Base-by-base conservation (phyloP, 2,797 vertebrate species). In the Sphenodon punctatus region DNA sequence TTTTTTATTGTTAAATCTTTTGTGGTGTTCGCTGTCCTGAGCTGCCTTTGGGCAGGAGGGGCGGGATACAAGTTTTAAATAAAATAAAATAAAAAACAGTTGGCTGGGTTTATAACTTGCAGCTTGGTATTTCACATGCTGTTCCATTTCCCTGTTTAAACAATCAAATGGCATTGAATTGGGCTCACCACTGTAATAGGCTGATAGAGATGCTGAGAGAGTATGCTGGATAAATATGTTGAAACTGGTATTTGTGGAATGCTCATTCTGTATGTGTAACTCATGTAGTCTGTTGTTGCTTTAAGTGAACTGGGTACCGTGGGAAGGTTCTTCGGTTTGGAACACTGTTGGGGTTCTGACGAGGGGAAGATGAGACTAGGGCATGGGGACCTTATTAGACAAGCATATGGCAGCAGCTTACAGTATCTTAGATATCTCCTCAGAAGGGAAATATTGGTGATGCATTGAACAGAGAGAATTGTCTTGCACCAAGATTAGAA, bases 261-360 rank as follows among this genome's bases (percentile, higher is more conserved):
- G 48, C 49, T 13, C 10, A n/a, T 49, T n/a, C 49, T 32, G 30
- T 32, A 17, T 30, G 32, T 17, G 10, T 17, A 25, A 9, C 16
- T 19, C 51, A 53, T 53, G 51, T 16, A 53, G 14, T 27, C 16
- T 16, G 5, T 53, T 53, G 10, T 23, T 23, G 46, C 25, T 25
- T 12, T 25, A 25, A 53, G n/a, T 27, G 49, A 48, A 22, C 2
- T 9, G 4, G 30, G 25, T 5, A 15, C n/a, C 13, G 59, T 2
- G 11, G 23, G 15, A 41, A 15, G 13, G 56, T 42, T 27, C 27
- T 41, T 27, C 27, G 7, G 11, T 60, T 68, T 36, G 25, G 10
- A 38, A 14, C 45, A 20, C 12, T 17, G 42, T 1, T 15, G 2
- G 3, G 5, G 3, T 4, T 9, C 22, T 8, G 38, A 27, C 7